These are phyloP conservation scores for Coelinius sp. DNA, from an alignment of 2,888 invertebrate species.

Conservation along the genomic window DNA sequence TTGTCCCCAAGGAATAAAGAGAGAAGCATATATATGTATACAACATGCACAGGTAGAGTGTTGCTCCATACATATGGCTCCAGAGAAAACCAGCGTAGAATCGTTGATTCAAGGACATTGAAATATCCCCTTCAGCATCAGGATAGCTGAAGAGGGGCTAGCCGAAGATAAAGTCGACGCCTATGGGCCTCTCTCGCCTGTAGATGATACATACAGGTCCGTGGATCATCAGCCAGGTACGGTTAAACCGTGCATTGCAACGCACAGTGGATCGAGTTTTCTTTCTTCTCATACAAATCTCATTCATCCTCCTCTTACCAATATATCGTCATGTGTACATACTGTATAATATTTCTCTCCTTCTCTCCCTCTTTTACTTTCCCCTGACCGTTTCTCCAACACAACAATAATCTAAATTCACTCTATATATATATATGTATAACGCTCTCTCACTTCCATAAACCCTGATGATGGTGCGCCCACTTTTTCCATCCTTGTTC, in stretches of 20 bases:
- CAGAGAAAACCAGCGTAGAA: not conserved
- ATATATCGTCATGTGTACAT: slow-evolving; percentile 7
- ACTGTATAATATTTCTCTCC: not conserved
- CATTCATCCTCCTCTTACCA: slow-evolving; percentile 1
- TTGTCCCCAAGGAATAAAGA: too few relatives aligned
- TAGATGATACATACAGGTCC: slow-evolving; percentile 20
- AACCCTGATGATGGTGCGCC: too few relatives aligned
- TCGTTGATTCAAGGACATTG: slow-evolving; percentile 5
- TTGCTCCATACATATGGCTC: not conserved
- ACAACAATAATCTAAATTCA: slow-evolving; percentile 25
- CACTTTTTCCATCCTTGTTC: slow-evolving; percentile 8
- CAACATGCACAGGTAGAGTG: not conserved
- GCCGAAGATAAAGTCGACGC: slow-evolving; percentile 38
- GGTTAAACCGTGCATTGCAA: slow-evolving; percentile 12
- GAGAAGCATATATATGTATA: not conserved
- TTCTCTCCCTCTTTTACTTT: slow-evolving; percentile 32
- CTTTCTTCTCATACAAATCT: not conserved
- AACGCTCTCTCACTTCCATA: not conserved
- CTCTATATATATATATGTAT: slow-evolving; percentile 1
- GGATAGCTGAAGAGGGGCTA: not conserved
- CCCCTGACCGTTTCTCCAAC: slow-evolving; percentile 32
- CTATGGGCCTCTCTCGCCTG: too few relatives aligned
- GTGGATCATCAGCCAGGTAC: slow-evolving; percentile 40
- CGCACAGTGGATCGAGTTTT: not conserved
- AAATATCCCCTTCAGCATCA: not conserved